phyloP scores from a whole-genome alignment of 2,797 vertebrate species.

The Poeciliopsis gracilis region DNA sequence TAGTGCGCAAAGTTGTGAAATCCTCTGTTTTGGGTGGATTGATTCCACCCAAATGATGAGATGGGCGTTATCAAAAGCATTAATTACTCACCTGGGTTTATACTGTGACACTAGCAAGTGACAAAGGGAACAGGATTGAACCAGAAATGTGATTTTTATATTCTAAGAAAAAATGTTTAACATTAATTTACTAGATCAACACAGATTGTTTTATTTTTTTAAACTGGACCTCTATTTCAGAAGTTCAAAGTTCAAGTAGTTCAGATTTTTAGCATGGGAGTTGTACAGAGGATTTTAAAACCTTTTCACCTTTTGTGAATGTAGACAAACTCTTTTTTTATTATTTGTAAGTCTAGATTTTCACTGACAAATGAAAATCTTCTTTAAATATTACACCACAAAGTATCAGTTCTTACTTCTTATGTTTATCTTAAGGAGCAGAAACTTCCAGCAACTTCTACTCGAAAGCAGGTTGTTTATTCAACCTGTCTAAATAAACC shows the following conservation, averaged over 20 bases:
- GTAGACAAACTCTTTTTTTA: not conserved
- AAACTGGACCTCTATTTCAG: not conserved
- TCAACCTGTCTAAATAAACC: not conserved
- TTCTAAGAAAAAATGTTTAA: not conserved
- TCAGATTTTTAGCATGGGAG: not conserved
- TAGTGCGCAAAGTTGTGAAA: slow-evolving; percentile 1
- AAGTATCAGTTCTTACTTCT: not conserved
- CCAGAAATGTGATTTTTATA: not conserved
- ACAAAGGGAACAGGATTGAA: too few relatives aligned
- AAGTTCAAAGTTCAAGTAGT: not conserved
- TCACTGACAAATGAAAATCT: not conserved
- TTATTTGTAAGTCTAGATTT: not conserved
- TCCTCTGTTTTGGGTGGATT: not conserved
- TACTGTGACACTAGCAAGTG: not conserved
- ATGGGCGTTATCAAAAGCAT: not conserved
- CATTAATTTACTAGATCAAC: not conserved
- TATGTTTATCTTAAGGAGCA: not conserved
- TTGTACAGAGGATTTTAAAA: not conserved
- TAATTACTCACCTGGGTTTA: not conserved
- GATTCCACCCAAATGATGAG: not conserved
- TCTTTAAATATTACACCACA: not conserved
- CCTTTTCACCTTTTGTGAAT: not conserved
- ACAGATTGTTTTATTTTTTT: not conserved
- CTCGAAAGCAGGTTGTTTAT: not conserved
- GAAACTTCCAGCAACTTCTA: not conserved